phyloP scores from a whole-genome alignment of 92 coral and sea anemone genomes.

The Epizoanthus scotinus region DNA sequence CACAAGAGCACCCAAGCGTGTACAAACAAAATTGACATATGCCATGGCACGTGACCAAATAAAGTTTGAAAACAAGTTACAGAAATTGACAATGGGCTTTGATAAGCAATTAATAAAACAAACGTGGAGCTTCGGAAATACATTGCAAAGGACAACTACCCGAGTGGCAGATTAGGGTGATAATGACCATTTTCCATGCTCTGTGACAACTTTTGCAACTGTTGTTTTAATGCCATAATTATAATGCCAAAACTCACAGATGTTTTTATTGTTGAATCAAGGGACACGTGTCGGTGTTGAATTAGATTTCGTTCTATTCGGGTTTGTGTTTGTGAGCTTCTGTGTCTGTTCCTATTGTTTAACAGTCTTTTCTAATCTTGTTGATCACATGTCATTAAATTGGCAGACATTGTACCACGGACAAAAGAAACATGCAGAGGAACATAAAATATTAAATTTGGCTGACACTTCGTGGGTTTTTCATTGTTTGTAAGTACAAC shows the following conservation, averaged over 20 bases:
- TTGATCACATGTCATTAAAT: conserved; percentile 41
- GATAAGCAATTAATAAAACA: conserved; percentile 31
- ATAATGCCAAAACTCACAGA: conserved; percentile 20
- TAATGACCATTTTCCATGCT: conserved; percentile 14
- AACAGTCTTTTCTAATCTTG: background rate
- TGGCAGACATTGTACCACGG: conserved; percentile 27
- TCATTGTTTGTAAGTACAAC: background rate
- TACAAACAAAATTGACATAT: conserved; percentile 32
- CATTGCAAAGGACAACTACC: background rate
- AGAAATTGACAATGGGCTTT: conserved; percentile 28
- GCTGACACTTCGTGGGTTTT: conserved; percentile 42
- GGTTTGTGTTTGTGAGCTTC: background rate
- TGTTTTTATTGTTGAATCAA: conserved; percentile 20
- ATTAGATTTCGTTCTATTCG: conserved; percentile 24
- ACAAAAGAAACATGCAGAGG: conserved; percentile 34
- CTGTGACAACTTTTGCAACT: conserved; percentile 9
- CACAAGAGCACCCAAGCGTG: background rate
- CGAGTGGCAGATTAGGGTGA: conserved; percentile 37
- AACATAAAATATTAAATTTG: conserved; percentile 9
- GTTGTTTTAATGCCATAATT: conserved; percentile 31
- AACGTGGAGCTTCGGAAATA: conserved; percentile 5
- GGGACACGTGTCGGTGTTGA: conserved; percentile 35
- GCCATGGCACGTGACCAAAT: conserved; percentile 30
- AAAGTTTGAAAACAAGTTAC: background rate
- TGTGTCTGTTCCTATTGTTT: conserved; percentile 33